Evolutionary conservation across 2,797 vertebrate genomes (phyloP).

Genomic region (Echeneis naucrates): DNA sequence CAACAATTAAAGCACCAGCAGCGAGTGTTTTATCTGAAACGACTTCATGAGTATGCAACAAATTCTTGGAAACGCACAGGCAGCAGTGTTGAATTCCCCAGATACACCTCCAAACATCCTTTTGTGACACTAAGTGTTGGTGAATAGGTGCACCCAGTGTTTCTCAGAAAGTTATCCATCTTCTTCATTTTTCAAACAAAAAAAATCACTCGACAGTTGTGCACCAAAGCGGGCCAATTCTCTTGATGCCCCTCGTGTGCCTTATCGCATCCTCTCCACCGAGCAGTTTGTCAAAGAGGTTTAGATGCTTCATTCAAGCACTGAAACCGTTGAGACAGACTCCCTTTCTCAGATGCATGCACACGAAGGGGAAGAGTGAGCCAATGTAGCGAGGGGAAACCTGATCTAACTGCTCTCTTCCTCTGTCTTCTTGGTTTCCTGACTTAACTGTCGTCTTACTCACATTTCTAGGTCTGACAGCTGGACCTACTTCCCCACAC

Average conservation of each 20-base stretch:
- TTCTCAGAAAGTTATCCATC: conserved; percentile 56
- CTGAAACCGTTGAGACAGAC: conserved; percentile 80
- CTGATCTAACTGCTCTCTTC: conserved; percentile 79
- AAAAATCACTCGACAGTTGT: conserved; percentile 62
- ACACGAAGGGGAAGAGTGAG: conserved; percentile 84
- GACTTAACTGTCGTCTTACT: conserved; percentile 82
- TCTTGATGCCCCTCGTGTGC: conserved; percentile 54
- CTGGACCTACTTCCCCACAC: conserved; percentile 63
- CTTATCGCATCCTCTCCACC: conserved; percentile 68
- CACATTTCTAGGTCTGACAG: conserved; percentile 70
- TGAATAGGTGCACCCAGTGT: conserved; percentile 2
- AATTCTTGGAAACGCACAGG: conserved; percentile 60
- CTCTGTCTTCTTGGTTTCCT: conserved; percentile 86
- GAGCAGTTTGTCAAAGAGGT: conserved; percentile 66
- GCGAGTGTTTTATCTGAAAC: conserved; percentile 24
- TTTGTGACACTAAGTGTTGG: conserved; percentile 42
- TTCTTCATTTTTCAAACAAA: conserved; percentile 25
- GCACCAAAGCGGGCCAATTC: conserved; percentile 39
- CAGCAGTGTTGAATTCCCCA: conserved; percentile 57
- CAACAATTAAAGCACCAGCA: conserved; percentile 8
- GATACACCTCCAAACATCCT: conserved; percentile 56
- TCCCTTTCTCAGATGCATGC: conserved; percentile 66
- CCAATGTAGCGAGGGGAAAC: conserved; percentile 84
- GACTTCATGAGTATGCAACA: conserved; percentile 38
- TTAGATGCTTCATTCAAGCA: conserved; percentile 72